phyloP scores from a whole-genome alignment of 53 echinoderm and acorn worm species.

The Zoroaster sp. region DNA sequence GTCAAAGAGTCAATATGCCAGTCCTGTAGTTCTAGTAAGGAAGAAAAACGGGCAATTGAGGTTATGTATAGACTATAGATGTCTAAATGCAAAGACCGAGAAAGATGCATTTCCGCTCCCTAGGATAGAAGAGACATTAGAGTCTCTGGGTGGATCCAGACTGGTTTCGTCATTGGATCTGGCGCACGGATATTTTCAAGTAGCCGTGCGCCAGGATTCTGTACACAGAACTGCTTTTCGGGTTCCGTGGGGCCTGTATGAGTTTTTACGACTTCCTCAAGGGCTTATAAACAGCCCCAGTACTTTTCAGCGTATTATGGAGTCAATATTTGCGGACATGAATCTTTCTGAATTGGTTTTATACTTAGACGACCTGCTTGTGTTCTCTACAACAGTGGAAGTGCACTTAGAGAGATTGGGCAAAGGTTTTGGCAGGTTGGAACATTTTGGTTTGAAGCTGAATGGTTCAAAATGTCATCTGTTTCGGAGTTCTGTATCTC shows the following conservation, averaged over 20 bases:
- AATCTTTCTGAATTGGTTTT: conserved; percentile 21
- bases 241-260: conserved; percentile 46
- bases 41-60: conserved; percentile 25
- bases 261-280: conserved; percentile 35
- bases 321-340: too few species aligned
- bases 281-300: conserved; percentile 37
- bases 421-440: conserved; percentile 57
- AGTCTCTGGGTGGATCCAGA: conserved; percentile 17
- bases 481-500: background rate
- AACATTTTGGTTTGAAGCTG: conserved; percentile 61
- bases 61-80: conserved; percentile 57
- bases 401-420: conserved; percentile 31
- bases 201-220: background rate
- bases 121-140: too few species aligned
- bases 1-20: conserved; percentile 13
- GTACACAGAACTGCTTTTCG: conserved; percentile 4
- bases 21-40: too few species aligned
- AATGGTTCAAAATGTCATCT: conserved; percentile 51
- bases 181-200: conserved; percentile 31
- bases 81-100: conserved; percentile 24
- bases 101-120: conserved; percentile 63
- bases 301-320: conserved; percentile 40
- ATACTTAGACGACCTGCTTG: conserved; percentile 54
- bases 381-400: conserved; percentile 6
- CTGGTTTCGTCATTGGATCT: conserved; percentile 31